phyloP scores from a whole-genome alignment of 1,140 invertebrate species.

The Ips typographus region DNA sequence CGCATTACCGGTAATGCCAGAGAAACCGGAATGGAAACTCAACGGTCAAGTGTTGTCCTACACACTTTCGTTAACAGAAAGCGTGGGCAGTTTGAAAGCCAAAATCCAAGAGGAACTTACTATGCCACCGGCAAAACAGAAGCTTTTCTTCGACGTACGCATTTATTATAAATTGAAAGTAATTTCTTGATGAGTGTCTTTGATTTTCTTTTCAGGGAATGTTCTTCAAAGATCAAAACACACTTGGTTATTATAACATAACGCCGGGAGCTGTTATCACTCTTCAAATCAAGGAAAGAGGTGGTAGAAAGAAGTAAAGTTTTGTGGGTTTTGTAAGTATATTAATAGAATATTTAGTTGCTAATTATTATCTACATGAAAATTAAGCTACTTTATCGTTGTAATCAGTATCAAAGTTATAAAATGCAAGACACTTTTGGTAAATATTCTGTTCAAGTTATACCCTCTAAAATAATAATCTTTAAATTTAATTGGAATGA shows the following conservation, averaged over 20 bases:
- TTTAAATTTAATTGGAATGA: too few species aligned
- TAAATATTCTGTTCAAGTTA: too few species aligned
- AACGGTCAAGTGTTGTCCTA: conserved; percentile 86
- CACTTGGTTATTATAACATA: conserved; percentile 95
- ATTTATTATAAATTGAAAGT: not conserved
- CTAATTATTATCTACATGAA: too few species aligned
- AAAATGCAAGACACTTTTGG: too few species aligned
- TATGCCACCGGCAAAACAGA: conserved; percentile 97
- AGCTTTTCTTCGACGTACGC: conserved; percentile 83
- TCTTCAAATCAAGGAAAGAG: conserved; percentile 94
- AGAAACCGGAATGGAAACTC: conserved; percentile 96
- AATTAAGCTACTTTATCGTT: too few species aligned
- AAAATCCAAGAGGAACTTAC: conserved; percentile 86
- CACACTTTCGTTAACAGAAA: conserved; percentile 77
- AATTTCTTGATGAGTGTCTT: not conserved
- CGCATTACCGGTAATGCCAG: conserved; percentile 76
- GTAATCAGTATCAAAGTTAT: too few species aligned
- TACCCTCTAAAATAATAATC: too few species aligned
- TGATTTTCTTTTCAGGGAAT: conserved; percentile 73
- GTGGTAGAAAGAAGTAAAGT: conserved; percentile 92
- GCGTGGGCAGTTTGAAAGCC: conserved; percentile 83
- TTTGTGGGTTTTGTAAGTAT: not conserved
- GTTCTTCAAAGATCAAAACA: conserved; percentile 97
- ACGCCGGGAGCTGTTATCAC: conserved; percentile 79
- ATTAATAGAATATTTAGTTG: too few species aligned